A percentile compares a stretch with the other conserved stretches of the same genome.
Evolutionary conservation across 1,140 invertebrate species (phyloP).

Genomic region (Chelonus insularis): DNA sequence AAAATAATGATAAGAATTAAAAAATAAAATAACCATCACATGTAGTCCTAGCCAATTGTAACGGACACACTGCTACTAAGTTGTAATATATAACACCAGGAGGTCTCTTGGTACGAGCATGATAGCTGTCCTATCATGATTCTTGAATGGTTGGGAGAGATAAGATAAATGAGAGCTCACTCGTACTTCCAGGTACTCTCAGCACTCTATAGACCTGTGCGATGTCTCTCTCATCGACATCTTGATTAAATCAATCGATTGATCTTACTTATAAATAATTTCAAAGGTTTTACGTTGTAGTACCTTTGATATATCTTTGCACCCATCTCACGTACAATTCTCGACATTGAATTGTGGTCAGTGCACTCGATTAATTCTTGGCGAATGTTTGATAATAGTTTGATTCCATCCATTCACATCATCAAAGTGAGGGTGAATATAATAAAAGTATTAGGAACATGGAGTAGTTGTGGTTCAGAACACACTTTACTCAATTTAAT

Average conservation of each 20-base stretch:
- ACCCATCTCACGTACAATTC: constrained; percentile 14
- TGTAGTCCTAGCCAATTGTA: too few relatives aligned
- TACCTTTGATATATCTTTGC: constrained; percentile 2
- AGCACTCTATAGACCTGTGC: neutral
- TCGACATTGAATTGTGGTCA: constrained; percentile 23
- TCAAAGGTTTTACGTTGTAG: neutral
- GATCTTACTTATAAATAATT: constrained; percentile 16
- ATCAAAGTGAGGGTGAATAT: too few relatives aligned
- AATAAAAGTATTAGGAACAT: neutral
- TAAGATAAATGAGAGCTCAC: constrained; percentile 19
- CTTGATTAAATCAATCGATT: neutral
- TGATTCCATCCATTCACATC: neutral
- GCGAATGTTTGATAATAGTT: neutral
- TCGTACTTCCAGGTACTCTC: constrained; percentile 3
- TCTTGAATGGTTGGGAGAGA: neutral
- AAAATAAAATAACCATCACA: too few relatives aligned
- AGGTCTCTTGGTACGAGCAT: too few relatives aligned
- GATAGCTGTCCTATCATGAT: too few relatives aligned
- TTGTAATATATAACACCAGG: neutral
- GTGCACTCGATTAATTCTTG: constrained; percentile 11
- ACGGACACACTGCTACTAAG: neutral
- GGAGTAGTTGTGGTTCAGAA: neutral
- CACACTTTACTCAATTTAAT: constrained; percentile 21
- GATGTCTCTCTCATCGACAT: constrained; percentile 6
- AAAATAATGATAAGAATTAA: too few relatives aligned